These are phyloP conservation scores for Channa striata DNA, from an alignment of 2,797 vertebrate genomes.

Conservation along the genomic window DNA sequence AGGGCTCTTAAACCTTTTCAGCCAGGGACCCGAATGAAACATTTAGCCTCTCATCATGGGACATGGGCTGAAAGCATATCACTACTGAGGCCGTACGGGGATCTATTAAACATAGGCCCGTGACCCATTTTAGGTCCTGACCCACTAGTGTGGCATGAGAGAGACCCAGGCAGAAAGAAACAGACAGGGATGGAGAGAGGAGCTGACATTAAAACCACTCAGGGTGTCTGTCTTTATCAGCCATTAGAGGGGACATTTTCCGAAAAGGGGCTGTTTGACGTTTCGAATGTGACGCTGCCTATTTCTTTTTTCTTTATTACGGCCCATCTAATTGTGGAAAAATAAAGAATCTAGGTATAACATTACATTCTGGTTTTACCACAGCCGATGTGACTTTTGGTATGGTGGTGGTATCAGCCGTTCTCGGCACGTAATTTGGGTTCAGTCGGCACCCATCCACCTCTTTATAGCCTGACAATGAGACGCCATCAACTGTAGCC, in stretches of 20 bases:
- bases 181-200: constrained; percentile 36
- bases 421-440: too few species aligned
- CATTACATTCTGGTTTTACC: too few species aligned
- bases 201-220: constrained; percentile 62
- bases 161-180: constrained; percentile 16
- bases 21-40: constrained; percentile 76
- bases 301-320: constrained; percentile 10
- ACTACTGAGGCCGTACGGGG: constrained; percentile 55
- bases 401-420: too few species aligned
- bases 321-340: constrained; percentile 3
- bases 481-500: too few species aligned
- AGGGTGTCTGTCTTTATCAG: constrained; percentile 60
- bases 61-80: constrained; percentile 65
- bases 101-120: constrained; percentile 76
- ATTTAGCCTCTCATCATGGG: constrained; percentile 72
- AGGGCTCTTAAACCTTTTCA: constrained; percentile 75
- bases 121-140: constrained; percentile 78
- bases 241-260: constrained; percentile 46
- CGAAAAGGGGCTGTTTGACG: constrained; percentile 56
- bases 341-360: background rate
- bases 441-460: too few species aligned
- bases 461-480: too few species aligned
- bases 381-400: too few species aligned
- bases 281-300: constrained; percentile 45
- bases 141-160: constrained; percentile 49